Evolutionary conservation across 2,113 vertebrate species (phyloP), one percentile per base, ranked within the genome.

Genomic region (Herpetotheres cachinnans): DNA sequence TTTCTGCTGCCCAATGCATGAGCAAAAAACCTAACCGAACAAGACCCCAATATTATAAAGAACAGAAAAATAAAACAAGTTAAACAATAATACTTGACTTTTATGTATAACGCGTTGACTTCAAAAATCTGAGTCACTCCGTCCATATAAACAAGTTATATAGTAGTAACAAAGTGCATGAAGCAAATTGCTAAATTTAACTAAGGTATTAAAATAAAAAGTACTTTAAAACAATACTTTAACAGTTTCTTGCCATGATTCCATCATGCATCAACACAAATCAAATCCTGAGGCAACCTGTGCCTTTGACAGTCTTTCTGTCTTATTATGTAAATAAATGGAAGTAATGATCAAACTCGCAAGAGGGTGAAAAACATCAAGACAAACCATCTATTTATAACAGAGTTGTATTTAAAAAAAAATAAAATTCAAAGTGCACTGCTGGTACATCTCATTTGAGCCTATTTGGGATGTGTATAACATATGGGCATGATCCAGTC

Each of bases 241-340:
- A 98, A 97, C 98, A 97, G 96, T 92, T 97, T 98, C 82, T 96
- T 97, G 97, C 97, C 97, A 97, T 97, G 97, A 98, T 97, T 98
- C 98, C 97, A 98, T 98, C 98, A 98, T 98, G 97, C 97, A 97
- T 97, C 97, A 98, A 98, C 97, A 97, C 96, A 96, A 97, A 98
- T 98, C 98, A 97, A 98, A 96, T 97, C 97, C 98, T 89, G 70
- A 98, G 99, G 99, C 99, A 99, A 98, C 99, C 99, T 96, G 98
- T 99, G 99, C 99, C 99, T 95, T 98, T 97, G 97, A 97, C 87
- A 96, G 86, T 97, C 96, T 96, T 97, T 97, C 98, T 97, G 94
- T 97, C 98, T 95, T 96, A 92, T 84, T 90, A 84, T 98, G 96
- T 96, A 79, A 98, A 97, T 97, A 93, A 95, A 91, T 91, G 95